Conservation (phyloP, 2,797 vertebrate genomes). For the Hephaestus fuliginosus region DNA sequence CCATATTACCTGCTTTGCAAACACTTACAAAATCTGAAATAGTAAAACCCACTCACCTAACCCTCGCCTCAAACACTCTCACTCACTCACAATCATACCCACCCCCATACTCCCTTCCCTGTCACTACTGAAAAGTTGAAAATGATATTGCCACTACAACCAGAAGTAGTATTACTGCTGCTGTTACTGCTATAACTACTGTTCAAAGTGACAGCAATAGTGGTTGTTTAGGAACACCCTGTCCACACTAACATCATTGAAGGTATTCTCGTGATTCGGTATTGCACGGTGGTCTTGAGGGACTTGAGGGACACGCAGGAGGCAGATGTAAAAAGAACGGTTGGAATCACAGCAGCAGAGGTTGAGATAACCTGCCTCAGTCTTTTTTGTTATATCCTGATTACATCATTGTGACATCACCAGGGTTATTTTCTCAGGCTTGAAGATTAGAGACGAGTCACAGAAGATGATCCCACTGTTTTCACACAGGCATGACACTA, state of each 20-base stretch:
- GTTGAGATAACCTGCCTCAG: not conserved
- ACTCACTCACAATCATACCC: slow-evolving; percentile 36
- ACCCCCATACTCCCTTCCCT: slow-evolving; percentile 45
- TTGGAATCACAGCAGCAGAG: not conserved
- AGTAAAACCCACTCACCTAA: slow-evolving; percentile 56
- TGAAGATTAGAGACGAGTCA: not conserved
- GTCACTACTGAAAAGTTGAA: slow-evolving; percentile 33
- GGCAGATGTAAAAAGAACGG: not conserved
- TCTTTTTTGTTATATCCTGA: not conserved
- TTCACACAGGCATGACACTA: not conserved
- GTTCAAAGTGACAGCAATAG: slow-evolving; percentile 2
- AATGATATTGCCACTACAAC: slow-evolving; percentile 19
- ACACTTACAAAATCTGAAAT: slow-evolving; percentile 55
- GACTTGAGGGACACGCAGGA: not conserved
- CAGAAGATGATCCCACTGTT: not conserved
- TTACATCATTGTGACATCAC: not conserved
- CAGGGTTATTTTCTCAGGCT: not conserved
- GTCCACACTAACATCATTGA: not conserved
- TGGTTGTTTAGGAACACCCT: not conserved
- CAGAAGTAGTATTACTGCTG: not conserved
- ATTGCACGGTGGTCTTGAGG: not conserved
- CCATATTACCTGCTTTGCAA: slow-evolving; percentile 52
- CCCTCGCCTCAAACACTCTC: slow-evolving; percentile 48
- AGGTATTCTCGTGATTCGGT: not conserved
- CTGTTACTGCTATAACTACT: not conserved